Evolutionary conservation across 53 echinoderm and acorn worm species (phyloP).

Genomic region (Henricia sp.): DNA sequence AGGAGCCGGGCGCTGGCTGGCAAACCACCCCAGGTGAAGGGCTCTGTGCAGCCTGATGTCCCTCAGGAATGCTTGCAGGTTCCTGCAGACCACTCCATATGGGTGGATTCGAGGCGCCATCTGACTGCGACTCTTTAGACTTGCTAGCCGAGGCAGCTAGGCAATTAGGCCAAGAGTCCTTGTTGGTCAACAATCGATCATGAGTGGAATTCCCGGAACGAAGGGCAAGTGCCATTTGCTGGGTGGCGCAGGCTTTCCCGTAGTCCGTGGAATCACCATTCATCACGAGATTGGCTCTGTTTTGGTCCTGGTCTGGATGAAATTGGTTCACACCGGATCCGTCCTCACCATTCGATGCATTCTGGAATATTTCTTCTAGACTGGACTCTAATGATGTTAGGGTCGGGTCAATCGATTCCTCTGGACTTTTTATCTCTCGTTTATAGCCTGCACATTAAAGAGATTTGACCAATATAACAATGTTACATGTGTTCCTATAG

Average conservation of each 20-base stretch:
- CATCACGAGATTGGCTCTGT: constrained; percentile 5
- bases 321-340: background rate
- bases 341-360: background rate
- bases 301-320: constrained; percentile 19
- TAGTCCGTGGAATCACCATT: constrained; percentile 1
- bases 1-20: background rate
- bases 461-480: no score
- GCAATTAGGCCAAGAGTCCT: background rate
- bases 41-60: background rate
- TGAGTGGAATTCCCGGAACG: background rate
- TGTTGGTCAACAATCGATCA: constrained; percentile 9
- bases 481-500: no score
- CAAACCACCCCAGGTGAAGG: background rate
- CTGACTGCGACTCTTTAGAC: background rate
- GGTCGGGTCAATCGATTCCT: constrained; percentile 40
- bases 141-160: background rate
- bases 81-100: background rate
- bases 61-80: background rate
- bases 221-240: background rate
- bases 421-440: constrained; percentile 12
- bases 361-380: background rate
- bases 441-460: constrained; percentile 1
- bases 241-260: background rate
- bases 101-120: constrained; percentile 5
- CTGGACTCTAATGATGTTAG: background rate